Evolutionary conservation across 2,797 vertebrate species (phyloP).

Genomic region (Pristis pectinata): DNA sequence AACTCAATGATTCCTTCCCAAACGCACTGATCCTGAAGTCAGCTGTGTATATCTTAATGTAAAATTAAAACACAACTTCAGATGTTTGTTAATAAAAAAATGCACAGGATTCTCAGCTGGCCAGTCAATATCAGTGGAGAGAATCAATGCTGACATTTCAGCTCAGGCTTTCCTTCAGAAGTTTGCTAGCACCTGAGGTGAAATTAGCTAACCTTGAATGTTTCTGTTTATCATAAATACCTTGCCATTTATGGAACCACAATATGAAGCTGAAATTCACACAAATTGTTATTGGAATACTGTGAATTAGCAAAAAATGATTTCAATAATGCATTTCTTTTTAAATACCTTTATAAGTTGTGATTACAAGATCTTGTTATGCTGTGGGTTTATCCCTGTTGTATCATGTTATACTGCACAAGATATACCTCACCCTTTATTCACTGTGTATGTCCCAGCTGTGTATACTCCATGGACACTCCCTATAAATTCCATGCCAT

Average conservation of each 20-base stretch:
- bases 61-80: neutral
- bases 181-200: too few species aligned
- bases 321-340: neutral
- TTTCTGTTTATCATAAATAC: neutral
- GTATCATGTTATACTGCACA: neutral
- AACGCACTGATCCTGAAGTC: neutral
- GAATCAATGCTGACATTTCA: neutral
- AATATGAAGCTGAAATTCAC: neutral
- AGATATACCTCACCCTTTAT: neutral
- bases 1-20: neutral
- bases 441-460: neutral
- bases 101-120: neutral
- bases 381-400: neutral
- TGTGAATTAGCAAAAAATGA: neutral
- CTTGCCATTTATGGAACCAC: neutral
- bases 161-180: neutral
- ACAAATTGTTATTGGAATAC: neutral
- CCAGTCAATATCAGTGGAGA: neutral
- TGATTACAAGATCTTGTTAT: neutral
- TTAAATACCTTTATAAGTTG: neutral
- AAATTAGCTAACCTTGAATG: neutral
- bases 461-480: neutral
- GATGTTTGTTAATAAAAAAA: neutral
- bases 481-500: neutral
- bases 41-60: neutral